Conservation (phyloP, 2,113 vertebrate species). For the Oxyruncus cristatus region DNA sequence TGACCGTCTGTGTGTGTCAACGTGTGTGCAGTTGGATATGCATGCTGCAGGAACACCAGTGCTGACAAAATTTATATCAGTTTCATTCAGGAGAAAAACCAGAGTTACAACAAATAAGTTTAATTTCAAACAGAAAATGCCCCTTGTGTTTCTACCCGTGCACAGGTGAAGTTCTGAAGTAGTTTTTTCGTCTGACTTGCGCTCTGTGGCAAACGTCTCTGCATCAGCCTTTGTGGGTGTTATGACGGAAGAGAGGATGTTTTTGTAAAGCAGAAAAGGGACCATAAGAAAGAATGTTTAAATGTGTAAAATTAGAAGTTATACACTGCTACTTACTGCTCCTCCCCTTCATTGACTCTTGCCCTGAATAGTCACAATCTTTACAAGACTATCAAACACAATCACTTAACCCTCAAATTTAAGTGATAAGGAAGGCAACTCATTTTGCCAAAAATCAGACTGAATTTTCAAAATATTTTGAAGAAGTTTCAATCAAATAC, state of each 20-base stretch:
- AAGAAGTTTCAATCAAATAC: not conserved
- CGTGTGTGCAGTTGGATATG: not conserved
- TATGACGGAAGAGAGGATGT: not conserved
- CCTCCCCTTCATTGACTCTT: not conserved
- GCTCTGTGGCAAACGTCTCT: not conserved
- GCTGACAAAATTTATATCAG: not conserved
- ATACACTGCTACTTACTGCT: not conserved
- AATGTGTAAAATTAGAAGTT: not conserved
- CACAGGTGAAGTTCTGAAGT: not conserved
- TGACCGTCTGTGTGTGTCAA: not conserved
- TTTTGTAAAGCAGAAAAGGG: not conserved
- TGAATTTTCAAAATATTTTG: slow-evolving; percentile 8
- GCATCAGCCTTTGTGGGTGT: not conserved
- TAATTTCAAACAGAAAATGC: slow-evolving; percentile 2
- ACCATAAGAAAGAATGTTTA: not conserved
- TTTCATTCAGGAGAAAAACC: not conserved
- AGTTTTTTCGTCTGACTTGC: not conserved
- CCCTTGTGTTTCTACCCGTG: not conserved
- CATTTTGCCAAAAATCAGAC: not conserved
- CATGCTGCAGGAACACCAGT: not conserved
- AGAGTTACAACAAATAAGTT: not conserved
- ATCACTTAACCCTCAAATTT: not conserved
- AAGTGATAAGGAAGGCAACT: not conserved
- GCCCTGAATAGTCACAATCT: not conserved
- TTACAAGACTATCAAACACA: not conserved